A percentile compares a stretch with the other conserved stretches of the same genome.
phyloP scores from a whole-genome alignment of 2,888 invertebrate species.

The Nemurella pictetii region DNA sequence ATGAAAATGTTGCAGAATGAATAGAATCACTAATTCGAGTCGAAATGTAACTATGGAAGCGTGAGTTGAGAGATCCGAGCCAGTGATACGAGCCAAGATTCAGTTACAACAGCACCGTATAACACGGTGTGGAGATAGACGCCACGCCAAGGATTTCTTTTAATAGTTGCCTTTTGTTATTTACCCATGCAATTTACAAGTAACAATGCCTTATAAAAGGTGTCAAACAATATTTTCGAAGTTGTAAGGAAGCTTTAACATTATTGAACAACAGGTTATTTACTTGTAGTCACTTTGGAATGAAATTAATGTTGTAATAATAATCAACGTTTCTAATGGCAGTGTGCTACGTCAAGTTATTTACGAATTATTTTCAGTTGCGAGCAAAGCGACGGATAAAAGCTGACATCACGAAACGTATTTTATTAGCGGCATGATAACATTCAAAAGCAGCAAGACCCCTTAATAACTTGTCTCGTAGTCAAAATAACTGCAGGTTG shows the following conservation, averaged over 20 bases:
- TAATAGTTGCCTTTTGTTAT: not conserved
- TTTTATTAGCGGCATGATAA: not conserved
- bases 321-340: not conserved
- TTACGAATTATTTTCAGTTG: not conserved
- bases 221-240: not conserved
- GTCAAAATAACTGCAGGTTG: too few species aligned
- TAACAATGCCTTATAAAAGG: not conserved
- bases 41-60: not conserved
- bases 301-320: not conserved
- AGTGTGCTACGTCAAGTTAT: not conserved
- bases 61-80: not conserved
- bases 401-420: not conserved
- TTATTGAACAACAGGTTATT: not conserved
- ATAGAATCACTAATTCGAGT: not conserved
- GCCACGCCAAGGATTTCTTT: not conserved
- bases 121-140: not conserved
- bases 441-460: not conserved
- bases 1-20: not conserved
- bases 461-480: not conserved
- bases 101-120: not conserved
- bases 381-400: not conserved
- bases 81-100: not conserved
- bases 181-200: not conserved
- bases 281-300: not conserved
- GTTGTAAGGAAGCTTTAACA: not conserved